Percentiles rank a stretch among this genome's conserved stretches.
phyloP scores from a whole-genome alignment of 2,888 invertebrate species.

The Gymnocheta viridis region DNA sequence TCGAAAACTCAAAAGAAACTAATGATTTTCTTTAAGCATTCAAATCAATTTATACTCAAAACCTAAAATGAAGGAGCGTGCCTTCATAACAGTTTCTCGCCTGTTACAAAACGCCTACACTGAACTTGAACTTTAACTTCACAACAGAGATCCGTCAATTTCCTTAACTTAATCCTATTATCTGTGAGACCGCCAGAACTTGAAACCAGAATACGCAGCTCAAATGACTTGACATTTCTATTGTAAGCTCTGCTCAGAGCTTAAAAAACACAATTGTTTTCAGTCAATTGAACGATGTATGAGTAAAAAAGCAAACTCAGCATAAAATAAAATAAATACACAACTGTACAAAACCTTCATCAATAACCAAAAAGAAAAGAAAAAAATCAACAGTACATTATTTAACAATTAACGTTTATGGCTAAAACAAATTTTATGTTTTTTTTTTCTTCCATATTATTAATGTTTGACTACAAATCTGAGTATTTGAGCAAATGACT shows the following conservation, averaged over 20 bases:
- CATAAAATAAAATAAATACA: constrained; percentile 32
- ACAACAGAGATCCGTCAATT: constrained; percentile 14
- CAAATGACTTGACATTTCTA: constrained; percentile 25
- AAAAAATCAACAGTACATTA: constrained; percentile 20
- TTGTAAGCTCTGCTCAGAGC: neutral
- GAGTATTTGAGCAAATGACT: neutral
- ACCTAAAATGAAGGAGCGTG: neutral
- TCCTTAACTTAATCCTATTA: constrained; percentile 49
- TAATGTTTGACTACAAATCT: neutral
- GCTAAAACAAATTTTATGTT: constrained; percentile 13
- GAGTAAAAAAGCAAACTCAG: neutral
- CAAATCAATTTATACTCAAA: constrained; percentile 46
- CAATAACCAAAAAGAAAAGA: too few relatives aligned
- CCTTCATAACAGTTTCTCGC: neutral
- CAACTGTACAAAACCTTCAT: constrained; percentile 42
- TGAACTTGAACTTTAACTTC: constrained; percentile 75
- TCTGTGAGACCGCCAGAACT: constrained; percentile 17
- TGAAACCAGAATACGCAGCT: constrained; percentile 13
- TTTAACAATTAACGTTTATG: constrained; percentile 49
- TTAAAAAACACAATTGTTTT: neutral
- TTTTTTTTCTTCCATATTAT: neutral
- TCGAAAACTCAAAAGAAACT: constrained; percentile 50
- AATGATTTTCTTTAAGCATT: neutral
- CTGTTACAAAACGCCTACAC: constrained; percentile 67
- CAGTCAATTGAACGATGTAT: neutral